A percentile compares a stretch with the other conserved stretches of the same genome.
Conservation (phyloP, 2,888 invertebrate genomes). For the Mylabris sibirica region DNA sequence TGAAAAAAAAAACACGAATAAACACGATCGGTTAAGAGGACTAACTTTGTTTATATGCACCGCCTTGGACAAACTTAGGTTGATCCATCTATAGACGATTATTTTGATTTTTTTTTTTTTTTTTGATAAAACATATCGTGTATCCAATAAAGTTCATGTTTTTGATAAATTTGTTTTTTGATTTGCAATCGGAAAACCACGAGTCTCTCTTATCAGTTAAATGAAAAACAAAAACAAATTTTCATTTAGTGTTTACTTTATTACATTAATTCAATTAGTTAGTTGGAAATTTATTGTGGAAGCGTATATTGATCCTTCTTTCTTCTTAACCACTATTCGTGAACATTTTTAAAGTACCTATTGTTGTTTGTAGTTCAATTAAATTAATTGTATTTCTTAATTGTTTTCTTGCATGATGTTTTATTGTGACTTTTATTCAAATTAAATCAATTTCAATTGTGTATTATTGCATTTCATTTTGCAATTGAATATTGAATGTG, state of each 20-base stretch:
- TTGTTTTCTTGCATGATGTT: neutral
- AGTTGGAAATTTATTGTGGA: no score
- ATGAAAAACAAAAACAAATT: neutral
- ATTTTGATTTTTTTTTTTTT: no score
- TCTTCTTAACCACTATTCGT: neutral
- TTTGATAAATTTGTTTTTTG: no score
- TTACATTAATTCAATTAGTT: neutral
- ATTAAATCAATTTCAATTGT: neutral
- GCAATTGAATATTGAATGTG: neutral
- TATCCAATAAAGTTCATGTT: no score
- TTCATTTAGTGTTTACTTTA: neutral
- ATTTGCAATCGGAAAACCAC: no score
- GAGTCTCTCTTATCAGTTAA: neutral
- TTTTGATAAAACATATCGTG: no score
- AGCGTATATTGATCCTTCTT: neutral
- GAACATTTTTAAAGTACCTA: neutral
- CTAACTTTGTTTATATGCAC: no score
- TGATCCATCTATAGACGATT: no score
- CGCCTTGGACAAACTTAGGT: no score
- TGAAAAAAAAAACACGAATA: no score
- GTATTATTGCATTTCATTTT: neutral
- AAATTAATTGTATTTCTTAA: neutral
- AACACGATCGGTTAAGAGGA: no score
- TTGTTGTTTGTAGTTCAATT: no score
- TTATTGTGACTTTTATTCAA: neutral